Evolutionary conservation across 2,888 invertebrate genomes (phyloP), one percentile per base, ranked within the genome.

Genomic region (Podotricha telesiphe): DNA sequence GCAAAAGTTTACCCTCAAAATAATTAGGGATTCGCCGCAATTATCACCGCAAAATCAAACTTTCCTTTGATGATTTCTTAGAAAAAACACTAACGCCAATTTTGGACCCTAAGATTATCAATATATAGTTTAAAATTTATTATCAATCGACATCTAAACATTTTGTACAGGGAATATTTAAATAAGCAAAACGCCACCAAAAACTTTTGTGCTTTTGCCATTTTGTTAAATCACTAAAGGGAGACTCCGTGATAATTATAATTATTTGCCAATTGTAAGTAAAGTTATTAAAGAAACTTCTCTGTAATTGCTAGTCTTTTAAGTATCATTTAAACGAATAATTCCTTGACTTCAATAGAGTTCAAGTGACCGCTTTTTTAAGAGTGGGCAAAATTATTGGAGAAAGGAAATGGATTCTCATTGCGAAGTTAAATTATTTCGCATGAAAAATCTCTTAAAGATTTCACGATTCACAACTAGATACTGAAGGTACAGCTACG

Each of bases 21-120:
- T 92, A 93, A 93, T 93, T 92, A 92, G 89, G 89, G 92, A 92
- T 91, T 89, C 89, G 83, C 93, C 92, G 86, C 92, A 92, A 92
- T 93, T 93, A 92, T 93, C 91, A 84, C 91, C 88, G 83, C 89
- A 87, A 90, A 92, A 93, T 91, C 91, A 90, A 91, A 91, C 89
- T 88, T 85, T 78, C 81, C 87, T 92, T 91, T 91, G 90, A 92
- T 92, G 89, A 82, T 86, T 87, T 86, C 86, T 86, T 82, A 77
- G 65, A 76, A 79, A 81, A 82, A 80, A 71, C 73, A 72, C 75
- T 74, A 73, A 62, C 64, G 56, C 70, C 67, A 86, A 83, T 83
- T 81, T 84, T 55, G 76, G 76, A 84, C 82, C 82, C 79, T 87
- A 86, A 59, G 40, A 0, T 42, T 56, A 68, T 56, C 10, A 70